phyloP scores from a whole-genome alignment of 2,888 invertebrate species.

The Macrosiphum euphorbiae region DNA sequence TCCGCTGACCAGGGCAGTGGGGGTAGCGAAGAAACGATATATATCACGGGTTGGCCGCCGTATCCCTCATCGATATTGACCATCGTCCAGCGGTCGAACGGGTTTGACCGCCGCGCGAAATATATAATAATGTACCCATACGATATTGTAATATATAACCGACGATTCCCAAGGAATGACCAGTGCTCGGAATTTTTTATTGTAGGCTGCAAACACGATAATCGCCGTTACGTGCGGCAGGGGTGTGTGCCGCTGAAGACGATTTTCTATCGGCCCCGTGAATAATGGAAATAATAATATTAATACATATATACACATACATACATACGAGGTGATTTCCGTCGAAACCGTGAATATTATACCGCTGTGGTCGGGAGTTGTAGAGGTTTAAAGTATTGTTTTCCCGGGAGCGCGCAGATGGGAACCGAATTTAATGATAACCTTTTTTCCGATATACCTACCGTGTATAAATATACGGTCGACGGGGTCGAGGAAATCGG shows the following conservation, averaged over 20 bases:
- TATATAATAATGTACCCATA: not conserved
- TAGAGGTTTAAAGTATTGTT: not conserved
- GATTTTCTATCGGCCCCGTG: slow-evolving; percentile 51
- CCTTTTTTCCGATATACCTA: not conserved
- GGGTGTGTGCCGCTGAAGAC: slow-evolving; percentile 34
- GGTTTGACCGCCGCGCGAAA: slow-evolving; percentile 58
- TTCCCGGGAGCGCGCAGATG: not conserved
- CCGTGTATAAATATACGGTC: not conserved
- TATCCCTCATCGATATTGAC: slow-evolving; percentile 64
- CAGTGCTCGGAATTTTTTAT: slow-evolving; percentile 48
- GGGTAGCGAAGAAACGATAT: slow-evolving; percentile 37
- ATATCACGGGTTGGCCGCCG: not conserved
- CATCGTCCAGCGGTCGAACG: slow-evolving; percentile 64
- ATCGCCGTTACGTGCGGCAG: slow-evolving; percentile 10
- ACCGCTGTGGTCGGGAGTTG: not conserved
- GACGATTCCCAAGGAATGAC: slow-evolving; percentile 63
- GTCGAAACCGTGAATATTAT: not conserved
- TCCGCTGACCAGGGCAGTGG: slow-evolving; percentile 38
- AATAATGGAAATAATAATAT: slow-evolving; percentile 11
- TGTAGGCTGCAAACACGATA: slow-evolving; percentile 1
- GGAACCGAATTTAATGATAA: not conserved
- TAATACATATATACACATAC: not conserved
- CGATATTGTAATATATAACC: slow-evolving; percentile 44
- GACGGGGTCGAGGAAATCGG: not conserved
- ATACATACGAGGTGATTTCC: not conserved